Evolutionary conservation across 2,888 invertebrate species (phyloP), one percentile per base, ranked within the genome.

Genomic region (Hipparchia sbordonii): DNA sequence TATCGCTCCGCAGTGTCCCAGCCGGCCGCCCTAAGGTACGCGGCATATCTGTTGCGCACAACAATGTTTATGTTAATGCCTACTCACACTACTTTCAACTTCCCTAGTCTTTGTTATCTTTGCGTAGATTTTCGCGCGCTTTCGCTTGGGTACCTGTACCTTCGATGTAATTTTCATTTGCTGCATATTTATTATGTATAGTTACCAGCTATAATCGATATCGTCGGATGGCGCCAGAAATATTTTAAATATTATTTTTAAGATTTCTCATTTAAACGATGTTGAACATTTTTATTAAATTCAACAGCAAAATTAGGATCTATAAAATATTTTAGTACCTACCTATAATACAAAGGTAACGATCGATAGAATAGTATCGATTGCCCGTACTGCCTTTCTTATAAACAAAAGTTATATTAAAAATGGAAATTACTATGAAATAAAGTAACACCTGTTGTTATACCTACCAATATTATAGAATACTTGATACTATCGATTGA

Each of bases 11-110:
- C 78, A 78, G 77, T 79, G 82, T 83, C 83, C 83, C 85, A 83
- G 84, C 86, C 87, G 85, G 86, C 88, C 85, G 88, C 87, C 87
- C 82, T 83, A 85, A 89, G 89, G 90, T 89, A 89, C 85, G 76
- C 82, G 83, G 80, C 81, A 78, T 81, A 82, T 84, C 91, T 91
- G 91, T 92, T 92, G 92, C 92, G 92, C 90, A 90, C 88, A 82
- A 82, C 87, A 85, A 88, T 89, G 89, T 89, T 89, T 88, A 88
- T 87, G 39, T 82, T 82, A 80, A 78, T 81, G 82, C 80, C 78
- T 70, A 59, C 78, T 78, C 80, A 73, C 77, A 73, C 73, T 67
- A 73, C 75, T 75, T 67, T 73, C 70, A 79, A 80, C 81, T 80
- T 77, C 76, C 62, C 70, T 76, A 74, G 73, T 72, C 75, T 78